Evolutionary conservation across 2,113 vertebrate genomes (phyloP).

Genomic region (Pterocles orientalis): DNA sequence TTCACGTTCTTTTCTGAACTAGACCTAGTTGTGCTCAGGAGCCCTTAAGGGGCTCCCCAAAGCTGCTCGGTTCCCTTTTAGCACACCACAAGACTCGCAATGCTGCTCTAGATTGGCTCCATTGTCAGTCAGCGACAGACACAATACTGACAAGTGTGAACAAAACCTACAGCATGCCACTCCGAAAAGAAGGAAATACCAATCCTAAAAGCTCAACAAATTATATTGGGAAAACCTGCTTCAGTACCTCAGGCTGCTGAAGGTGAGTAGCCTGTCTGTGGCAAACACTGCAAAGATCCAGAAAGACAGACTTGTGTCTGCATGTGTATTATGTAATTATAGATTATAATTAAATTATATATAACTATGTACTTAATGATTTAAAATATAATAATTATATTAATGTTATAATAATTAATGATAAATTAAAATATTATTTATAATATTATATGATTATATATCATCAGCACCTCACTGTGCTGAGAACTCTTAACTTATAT

Average conservation of each 20-base stretch:
- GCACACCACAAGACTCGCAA: fast-evolving
- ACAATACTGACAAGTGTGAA: fast-evolving
- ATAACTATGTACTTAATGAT: too few species aligned
- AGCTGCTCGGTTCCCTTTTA: neutral
- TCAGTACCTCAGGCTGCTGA: neutral
- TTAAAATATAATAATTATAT: too few species aligned
- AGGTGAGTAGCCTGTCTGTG: neutral
- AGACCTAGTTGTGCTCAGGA: neutral
- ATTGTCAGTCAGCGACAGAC: neutral
- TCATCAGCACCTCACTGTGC: neutral
- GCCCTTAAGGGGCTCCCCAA: neutral
- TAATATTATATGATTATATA: too few species aligned
- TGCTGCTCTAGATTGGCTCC: neutral
- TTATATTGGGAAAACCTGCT: neutral
- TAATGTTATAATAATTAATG: too few species aligned
- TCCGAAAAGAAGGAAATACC: neutral
- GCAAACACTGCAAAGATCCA: neutral
- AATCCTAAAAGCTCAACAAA: neutral
- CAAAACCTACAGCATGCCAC: neutral
- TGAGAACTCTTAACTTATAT: neutral
- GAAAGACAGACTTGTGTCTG: neutral
- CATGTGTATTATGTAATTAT: neutral
- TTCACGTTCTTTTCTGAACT: neutral
- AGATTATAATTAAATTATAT: too few species aligned
- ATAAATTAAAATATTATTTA: too few species aligned